Evolutionary conservation across 2,888 invertebrate genomes (phyloP), one percentile per base, ranked within the genome.

Genomic region (Smittia aterrima): DNA sequence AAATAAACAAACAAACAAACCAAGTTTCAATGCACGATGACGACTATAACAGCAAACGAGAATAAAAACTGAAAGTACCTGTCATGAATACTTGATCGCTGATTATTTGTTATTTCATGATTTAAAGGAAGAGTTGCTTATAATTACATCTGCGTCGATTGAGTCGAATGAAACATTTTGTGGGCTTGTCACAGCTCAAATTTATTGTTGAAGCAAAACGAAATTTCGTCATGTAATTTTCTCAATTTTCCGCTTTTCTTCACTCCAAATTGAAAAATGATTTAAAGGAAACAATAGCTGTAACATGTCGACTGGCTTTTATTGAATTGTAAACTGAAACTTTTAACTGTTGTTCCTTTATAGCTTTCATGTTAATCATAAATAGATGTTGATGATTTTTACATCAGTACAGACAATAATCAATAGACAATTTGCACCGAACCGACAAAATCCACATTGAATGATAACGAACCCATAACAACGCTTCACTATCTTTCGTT

Each of bases 281-380:
- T 66, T 66, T 66, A 32, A 27, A 22, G 27, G 22, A 66, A 27
- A 66, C 27, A 66, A 32, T 27, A 66, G 27, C 7, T 16, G 66
- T 66, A n/a, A n/a, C n/a, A n/a, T 66, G 66, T 66, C 32, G 32
- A 32, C 24, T 66, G 20, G 32, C 66, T 66, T 66, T 66, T 66
- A 66, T 66, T 66, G 66, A 66, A 66, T 66, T 66, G 66, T 66
- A 66, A 66, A 62, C 62, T 62, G 22, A 4, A 24, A 22, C n/a
- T 62, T 62, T 62, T 54, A 32, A 47, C 47, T 47, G 47, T 47
- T 47, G 47, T 47, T 13, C 47, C n/a, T 47, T 47, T 47, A 32
- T 16, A 6, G 47, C 3, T 22, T 58, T 22, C 58, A n/a, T 47
- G 47, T n/a, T n/a, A n/a, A n/a, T n/a, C n/a, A n/a, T n/a, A n/a